Percentiles rank a stretch among this genome's conserved stretches.
Conservation (phyloP, 1,140 invertebrate genomes). For the Pseudomyrmex pallidus region DNA sequence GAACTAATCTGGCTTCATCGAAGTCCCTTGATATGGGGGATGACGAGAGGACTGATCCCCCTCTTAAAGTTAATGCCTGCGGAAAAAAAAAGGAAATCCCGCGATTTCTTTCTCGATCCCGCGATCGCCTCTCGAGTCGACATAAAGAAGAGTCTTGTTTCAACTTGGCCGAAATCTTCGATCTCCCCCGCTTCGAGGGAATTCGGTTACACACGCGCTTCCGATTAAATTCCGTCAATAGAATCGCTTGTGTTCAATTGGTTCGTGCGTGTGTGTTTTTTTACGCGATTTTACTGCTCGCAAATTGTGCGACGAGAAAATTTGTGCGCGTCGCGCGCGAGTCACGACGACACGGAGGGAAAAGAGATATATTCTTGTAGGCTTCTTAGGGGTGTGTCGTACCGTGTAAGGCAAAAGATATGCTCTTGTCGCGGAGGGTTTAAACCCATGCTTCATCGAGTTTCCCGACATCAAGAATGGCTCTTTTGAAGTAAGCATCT, state of each 20-base stretch:
- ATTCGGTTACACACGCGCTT: slow-evolving; percentile 5
- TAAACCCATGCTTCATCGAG: slow-evolving; percentile 49
- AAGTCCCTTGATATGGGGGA: slow-evolving; percentile 63
- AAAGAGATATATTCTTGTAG: slow-evolving; percentile 3
- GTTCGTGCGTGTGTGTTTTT: neutral
- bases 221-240: neutral
- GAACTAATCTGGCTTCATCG: slow-evolving; percentile 71
- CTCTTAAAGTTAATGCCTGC: slow-evolving; percentile 60
- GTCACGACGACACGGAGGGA: neutral
- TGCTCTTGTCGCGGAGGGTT: slow-evolving; percentile 42
- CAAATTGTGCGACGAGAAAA: too few species aligned
- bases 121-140: slow-evolving; percentile 45
- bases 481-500: slow-evolving; percentile 59
- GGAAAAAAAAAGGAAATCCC: slow-evolving; percentile 10
- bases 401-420: slow-evolving; percentile 13
- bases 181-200: slow-evolving; percentile 19
- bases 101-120: slow-evolving; percentile 47
- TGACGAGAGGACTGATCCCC: slow-evolving; percentile 21
- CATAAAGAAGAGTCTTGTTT: slow-evolving; percentile 45
- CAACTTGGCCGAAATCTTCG: slow-evolving; percentile 34
- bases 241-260: neutral
- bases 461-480: slow-evolving; percentile 51
- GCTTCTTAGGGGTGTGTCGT: slow-evolving; percentile 20
- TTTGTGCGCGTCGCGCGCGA: too few species aligned
- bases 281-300: neutral